These are phyloP conservation scores for Drosophila maculinotata DNA, from an alignment of 2,888 invertebrate genomes.

Conservation along the genomic window DNA sequence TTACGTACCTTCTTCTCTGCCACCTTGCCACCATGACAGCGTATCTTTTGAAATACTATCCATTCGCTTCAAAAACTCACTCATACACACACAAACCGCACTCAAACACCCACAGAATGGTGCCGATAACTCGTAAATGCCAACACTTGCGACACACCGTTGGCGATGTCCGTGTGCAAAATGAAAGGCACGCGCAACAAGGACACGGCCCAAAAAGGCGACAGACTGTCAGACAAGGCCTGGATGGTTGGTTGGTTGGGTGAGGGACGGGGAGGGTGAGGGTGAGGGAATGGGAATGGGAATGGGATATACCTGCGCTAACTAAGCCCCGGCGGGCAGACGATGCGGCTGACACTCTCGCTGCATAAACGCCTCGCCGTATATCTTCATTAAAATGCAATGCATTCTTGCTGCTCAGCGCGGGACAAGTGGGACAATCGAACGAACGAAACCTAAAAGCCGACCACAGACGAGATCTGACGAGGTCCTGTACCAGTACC, in stretches of 20 bases:
- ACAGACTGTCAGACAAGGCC: constrained; percentile 26
- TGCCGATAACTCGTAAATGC: constrained; percentile 47
- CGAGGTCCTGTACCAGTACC: not conserved
- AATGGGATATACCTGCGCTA: constrained; percentile 38
- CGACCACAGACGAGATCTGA: constrained; percentile 34
- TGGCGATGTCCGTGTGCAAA: constrained; percentile 39
- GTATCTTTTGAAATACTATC: constrained; percentile 38
- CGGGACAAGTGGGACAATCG: constrained; percentile 41
- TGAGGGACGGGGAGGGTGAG: not conserved
- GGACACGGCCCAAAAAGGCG: constrained; percentile 30
- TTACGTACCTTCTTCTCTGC: no score
- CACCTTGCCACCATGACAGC: no score
- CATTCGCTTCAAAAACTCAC: constrained; percentile 23
- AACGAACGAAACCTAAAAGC: constrained; percentile 23
- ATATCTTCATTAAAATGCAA: constrained; percentile 80
- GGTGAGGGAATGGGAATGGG: not conserved
- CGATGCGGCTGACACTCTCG: constrained; percentile 49
- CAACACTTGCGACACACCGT: constrained; percentile 45
- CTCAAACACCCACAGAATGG: constrained; percentile 16
- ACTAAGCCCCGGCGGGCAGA: constrained; percentile 54
- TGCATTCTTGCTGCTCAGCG: constrained; percentile 58
- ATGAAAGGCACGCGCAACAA: constrained; percentile 49
- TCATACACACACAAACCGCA: constrained; percentile 11
- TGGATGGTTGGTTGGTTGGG: no score
- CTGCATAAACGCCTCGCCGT: constrained; percentile 45